These are phyloP conservation scores for Natrix natrix DNA, from an alignment of 2,797 vertebrate species.

Conservation along the genomic window DNA sequence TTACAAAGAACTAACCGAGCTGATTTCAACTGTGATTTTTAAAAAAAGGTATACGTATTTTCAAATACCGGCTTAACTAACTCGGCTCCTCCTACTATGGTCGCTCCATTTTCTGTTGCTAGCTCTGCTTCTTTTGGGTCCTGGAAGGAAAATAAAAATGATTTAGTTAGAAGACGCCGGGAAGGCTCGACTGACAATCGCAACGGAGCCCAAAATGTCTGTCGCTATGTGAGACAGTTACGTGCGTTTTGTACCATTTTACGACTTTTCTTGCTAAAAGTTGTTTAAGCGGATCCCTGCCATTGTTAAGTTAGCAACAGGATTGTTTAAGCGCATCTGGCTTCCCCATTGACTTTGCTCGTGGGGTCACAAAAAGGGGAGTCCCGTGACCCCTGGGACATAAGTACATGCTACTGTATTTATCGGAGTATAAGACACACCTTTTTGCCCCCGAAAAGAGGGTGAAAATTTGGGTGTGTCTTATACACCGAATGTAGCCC, in stretches of 20 bases:
- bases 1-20: neutral
- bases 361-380: too few species aligned
- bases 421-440: too few species aligned
- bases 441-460: too few species aligned
- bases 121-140: constrained; percentile 70
- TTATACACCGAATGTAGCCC: too few species aligned
- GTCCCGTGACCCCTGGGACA: too few species aligned
- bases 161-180: neutral
- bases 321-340: too few species aligned
- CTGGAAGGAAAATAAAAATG: constrained; percentile 60
- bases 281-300: too few species aligned
- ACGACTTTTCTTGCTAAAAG: too few species aligned
- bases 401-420: too few species aligned
- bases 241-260: neutral
- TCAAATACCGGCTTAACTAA: constrained; percentile 80
- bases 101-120: constrained; percentile 79
- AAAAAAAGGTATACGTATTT: neutral
- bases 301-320: too few species aligned
- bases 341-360: too few species aligned
- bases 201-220: neutral
- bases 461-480: too few species aligned
- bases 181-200: neutral
- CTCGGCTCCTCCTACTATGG: constrained; percentile 78
- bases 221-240: neutral
- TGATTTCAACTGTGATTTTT: neutral